Percentiles rank a stretch among this genome's conserved stretches.
Evolutionary conservation across 2,113 vertebrate species (phyloP).

Genomic region (Megaceryle maxima): DNA sequence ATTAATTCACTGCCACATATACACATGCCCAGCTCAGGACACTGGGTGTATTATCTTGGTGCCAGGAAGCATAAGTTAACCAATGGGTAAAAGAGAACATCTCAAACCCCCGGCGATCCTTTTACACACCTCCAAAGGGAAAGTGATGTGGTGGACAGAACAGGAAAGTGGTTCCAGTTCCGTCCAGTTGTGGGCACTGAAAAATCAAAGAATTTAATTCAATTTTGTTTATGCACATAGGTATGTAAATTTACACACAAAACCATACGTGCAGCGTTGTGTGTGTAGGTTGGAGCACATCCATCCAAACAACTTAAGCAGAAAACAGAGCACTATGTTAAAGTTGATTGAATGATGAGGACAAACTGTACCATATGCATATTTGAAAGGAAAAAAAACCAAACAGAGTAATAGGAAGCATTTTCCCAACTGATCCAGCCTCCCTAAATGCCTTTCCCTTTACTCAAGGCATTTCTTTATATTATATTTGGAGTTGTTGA

Average conservation of each 20-base stretch:
- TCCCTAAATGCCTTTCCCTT: neutral
- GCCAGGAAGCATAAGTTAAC: neutral
- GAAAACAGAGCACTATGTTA: fast-evolving
- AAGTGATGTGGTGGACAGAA: neutral
- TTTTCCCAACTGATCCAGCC: neutral
- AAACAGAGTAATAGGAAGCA: neutral
- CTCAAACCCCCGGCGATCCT: neutral
- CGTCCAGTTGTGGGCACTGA: neutral
- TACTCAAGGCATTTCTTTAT: neutral
- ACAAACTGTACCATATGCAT: fast-evolving
- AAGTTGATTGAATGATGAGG: neutral
- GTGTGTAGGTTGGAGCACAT: neutral
- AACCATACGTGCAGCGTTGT: fast-evolving
- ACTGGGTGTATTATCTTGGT: neutral
- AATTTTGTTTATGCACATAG: neutral
- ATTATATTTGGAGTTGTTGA: neutral
- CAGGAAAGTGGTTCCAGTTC: neutral
- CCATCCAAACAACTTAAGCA: neutral
- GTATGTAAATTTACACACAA: too few species aligned
- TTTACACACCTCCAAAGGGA: neutral
- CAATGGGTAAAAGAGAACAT: neutral
- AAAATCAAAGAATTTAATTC: neutral
- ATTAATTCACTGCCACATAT: neutral
- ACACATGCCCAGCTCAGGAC: neutral
- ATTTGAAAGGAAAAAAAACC: neutral